Base-by-base conservation (phyloP, 2,888 invertebrate genomes). In the Patella depressa region DNA sequence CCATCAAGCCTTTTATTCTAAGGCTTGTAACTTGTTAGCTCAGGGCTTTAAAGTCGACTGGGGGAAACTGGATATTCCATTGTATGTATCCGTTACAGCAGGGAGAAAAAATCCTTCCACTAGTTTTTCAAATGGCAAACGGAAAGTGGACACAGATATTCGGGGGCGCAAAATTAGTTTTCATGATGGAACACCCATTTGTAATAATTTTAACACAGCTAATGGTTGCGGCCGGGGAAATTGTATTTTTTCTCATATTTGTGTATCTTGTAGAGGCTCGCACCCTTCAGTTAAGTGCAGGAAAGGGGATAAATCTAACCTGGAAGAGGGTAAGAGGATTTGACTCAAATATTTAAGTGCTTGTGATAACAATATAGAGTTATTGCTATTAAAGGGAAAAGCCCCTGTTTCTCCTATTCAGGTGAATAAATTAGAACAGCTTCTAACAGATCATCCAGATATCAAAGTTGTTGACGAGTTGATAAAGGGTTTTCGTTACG, bases 11-110 rank as follows among this genome's bases (percentile, higher is more conserved):
- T 65, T 65, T 24, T 65, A 14, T 19, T 65, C 24, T n/a, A 65
- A 65, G 24, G 65, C 24, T 15, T 65, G 19, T 24, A 65, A 65
- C 65, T 65, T 65, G 65, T 19, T 65, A 24, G 65, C n/a, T n/a
- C 65, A 65, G 65, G 65, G 65, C n/a, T 12, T 65, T 9, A 65
- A 65, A 65, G 65, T 65, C 2, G 24, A 65, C 65, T 65, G 65
- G 65, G 65, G 65, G n/a, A n/a, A 19, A 24, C 24, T 65, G 12
- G 65, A 19, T 65, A 65, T 65, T 19, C 65, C 65, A 5, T 14
- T 65, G 12, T 65, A 65, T 19, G 19, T 65, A 65, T 65, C 65
- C 14, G 12, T 65, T 65, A 65, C n/a, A n/a, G 65, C 65, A 19
- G 65, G 19, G 19, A 65, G 24, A 24, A 65, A 65, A 12, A n/a